Evolutionary conservation across 2,797 vertebrate species (phyloP).

Genomic region (Oryzias dopingdopingensis): DNA sequence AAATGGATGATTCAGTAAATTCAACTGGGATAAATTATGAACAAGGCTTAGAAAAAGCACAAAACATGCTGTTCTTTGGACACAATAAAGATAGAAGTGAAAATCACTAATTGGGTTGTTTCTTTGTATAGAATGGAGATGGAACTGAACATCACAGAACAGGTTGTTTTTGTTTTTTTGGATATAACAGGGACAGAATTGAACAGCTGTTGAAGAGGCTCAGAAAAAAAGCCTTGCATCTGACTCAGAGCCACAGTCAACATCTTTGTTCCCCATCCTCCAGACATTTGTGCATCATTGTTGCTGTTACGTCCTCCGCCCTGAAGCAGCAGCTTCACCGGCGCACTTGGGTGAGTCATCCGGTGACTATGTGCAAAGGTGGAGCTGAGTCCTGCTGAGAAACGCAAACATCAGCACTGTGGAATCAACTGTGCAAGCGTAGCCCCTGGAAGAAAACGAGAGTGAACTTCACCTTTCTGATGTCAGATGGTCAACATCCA

Average conservation of each 20-base stretch:
- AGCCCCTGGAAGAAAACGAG: conserved; percentile 15
- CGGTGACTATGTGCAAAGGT: conserved; percentile 26
- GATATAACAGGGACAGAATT: too few relatives aligned
- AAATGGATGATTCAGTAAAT: too few relatives aligned
- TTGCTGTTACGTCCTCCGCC: conserved; percentile 16
- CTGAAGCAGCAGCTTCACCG: conserved; percentile 10
- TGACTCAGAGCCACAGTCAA: neutral
- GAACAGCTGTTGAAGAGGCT: too few relatives aligned
- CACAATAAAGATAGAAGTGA: too few relatives aligned
- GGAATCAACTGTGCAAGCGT: conserved; percentile 13
- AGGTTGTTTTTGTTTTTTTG: too few relatives aligned
- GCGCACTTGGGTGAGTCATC: conserved; percentile 43
- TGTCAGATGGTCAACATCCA: conserved; percentile 4
- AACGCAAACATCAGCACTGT: conserved; percentile 38
- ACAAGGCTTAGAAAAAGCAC: too few relatives aligned
- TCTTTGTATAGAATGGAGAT: too few relatives aligned
- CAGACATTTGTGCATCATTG: conserved; percentile 16
- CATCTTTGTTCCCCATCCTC: conserved; percentile 11
- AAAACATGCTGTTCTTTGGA: too few relatives aligned
- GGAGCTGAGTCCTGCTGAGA: neutral
- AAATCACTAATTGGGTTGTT: too few relatives aligned
- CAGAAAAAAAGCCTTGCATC: neutral
- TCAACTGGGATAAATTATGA: too few relatives aligned
- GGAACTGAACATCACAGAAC: too few relatives aligned
- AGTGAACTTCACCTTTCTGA: conserved; percentile 19